Base-by-base conservation (phyloP, 2,888 invertebrate species). In the Eumerus sabulonum region DNA sequence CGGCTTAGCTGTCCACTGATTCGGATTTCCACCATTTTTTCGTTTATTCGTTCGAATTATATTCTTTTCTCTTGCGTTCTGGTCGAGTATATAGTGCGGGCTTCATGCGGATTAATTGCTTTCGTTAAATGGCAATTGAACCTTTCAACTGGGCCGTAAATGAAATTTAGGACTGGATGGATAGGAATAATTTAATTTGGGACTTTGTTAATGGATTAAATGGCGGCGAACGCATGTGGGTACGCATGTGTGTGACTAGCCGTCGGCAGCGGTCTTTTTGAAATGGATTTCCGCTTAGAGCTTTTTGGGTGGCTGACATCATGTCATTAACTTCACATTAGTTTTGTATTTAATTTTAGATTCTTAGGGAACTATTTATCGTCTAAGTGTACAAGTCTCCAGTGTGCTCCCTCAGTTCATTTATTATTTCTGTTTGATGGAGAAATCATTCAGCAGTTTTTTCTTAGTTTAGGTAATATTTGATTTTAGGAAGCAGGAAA, bases 1-100 rank as follows among this genome's bases (percentile, higher is more conserved):
- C 74, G 68, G 68, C 74, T 67, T 73, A 73, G 63, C 73, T 73
- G 77, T 77, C 70, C 63, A 79, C n/a, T 74, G 79, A 44, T 63
- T 74, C 60, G 60, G 40, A 74, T 79, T 79, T 79, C 68, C 68
- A 79, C 68, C 68, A 79, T 74, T 74, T 68, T 54, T 66, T 44
- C 27, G 27, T 27, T 27, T 27, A 2, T 27, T 27, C 27, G 27
- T 27, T 42, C n/a, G n/a, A n/a, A n/a, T 45, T 63, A 42, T 17
- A 7, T 50, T 12, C 5, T n/a, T 19, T 19, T 14, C 14, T 18
- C n/a, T n/a, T n/a, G n/a, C n/a, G n/a, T n/a, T n/a, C n/a, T n/a
- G n/a, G n/a, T n/a, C n/a, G 18, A n/a, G n/a, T n/a, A 14, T 19
- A 13, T 4, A n/a, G n/a, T 12, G 47, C 38, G 36, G 44, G 40